phyloP scores from a whole-genome alignment of 1,140 invertebrate species.

The Trypoxylus dichotomus region DNA sequence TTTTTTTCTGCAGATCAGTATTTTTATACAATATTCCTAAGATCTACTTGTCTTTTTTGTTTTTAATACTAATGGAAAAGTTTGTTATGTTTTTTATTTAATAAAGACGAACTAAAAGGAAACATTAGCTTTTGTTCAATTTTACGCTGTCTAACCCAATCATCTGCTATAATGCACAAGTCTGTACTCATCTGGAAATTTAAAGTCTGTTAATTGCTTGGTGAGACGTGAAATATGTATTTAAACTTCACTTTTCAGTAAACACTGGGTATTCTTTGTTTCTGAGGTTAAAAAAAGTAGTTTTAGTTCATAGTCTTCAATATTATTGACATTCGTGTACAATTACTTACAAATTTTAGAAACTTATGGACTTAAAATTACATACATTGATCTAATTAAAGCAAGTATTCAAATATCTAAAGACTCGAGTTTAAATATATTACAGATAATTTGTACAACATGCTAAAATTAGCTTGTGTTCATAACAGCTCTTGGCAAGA shows the following conservation, averaged over 20 bases:
- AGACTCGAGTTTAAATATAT: background rate
- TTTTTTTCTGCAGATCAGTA: background rate
- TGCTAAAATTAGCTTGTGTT: conserved; percentile 69
- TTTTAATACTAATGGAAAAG: too few relatives aligned
- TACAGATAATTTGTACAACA: conserved; percentile 64
- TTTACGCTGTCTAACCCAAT: too few relatives aligned
- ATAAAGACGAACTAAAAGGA: background rate
- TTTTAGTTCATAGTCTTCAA: too few relatives aligned
- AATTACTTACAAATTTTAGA: too few relatives aligned
- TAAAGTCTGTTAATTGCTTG: too few relatives aligned
- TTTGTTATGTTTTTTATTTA: background rate
- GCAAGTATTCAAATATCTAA: background rate
- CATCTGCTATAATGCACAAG: background rate
- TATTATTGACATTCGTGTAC: too few relatives aligned
- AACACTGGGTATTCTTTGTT: too few relatives aligned
- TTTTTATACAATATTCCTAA: conserved; percentile 8
- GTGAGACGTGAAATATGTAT: too few relatives aligned
- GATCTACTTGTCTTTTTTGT: background rate
- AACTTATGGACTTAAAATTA: background rate
- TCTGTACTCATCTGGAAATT: background rate
- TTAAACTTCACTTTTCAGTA: too few relatives aligned
- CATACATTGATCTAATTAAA: conserved; percentile 24
- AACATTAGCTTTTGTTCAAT: background rate
- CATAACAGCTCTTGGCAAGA: conserved; percentile 72
- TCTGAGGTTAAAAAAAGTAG: too few relatives aligned